Evolutionary conservation across 2,888 invertebrate genomes (phyloP), one percentile per base, ranked within the genome.

Genomic region (Cephonodes hylas): DNA sequence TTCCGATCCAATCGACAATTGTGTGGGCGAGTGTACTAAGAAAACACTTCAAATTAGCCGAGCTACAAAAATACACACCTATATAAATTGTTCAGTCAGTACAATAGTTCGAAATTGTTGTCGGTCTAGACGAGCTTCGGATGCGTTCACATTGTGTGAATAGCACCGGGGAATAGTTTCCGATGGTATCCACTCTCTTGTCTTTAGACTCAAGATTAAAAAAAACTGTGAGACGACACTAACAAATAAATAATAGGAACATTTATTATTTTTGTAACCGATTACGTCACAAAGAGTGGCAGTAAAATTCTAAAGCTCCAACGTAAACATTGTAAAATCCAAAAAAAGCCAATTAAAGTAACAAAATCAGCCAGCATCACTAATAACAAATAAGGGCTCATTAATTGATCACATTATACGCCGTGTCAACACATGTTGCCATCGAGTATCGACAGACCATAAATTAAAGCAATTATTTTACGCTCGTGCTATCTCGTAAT

Each of bases 41-140:
- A 18, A 53, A 53, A 48, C 15, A 53, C 6, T 18, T 18, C 53
- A 31, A 53, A 53, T 53, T 53, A 53, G 18, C 27, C 53, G 53
- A 27, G 18, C 8, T 44, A 44, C 18, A 20, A 48, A 53, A 53
- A 31, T n/a, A 38, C n/a, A n/a, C n/a, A 10, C 45, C 13, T 18
- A 15, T 27, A 59, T 59, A 46, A 59, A 46, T 46, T 46, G 46
- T 31, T 22, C 45, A n/a, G 59, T 34, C 34, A 22, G 10, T 59
- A 59, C 34, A 38, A 46, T 59, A 31, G 46, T 34, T 46, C 22
- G 59, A 59, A 59, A 46, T 38, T 22, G 22, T 46, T 22, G 22
- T 31, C 38, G n/a, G 53, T 53, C 23, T 31, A 38, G 59, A 34
- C 46, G 20, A 46, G 46, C n/a, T 23, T 38, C 22, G 34, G 34